Percentiles rank a stretch among this genome's conserved stretches.
phyloP scores from a whole-genome alignment of 2,113 vertebrate species.

The Propithecus coquereli region DNA sequence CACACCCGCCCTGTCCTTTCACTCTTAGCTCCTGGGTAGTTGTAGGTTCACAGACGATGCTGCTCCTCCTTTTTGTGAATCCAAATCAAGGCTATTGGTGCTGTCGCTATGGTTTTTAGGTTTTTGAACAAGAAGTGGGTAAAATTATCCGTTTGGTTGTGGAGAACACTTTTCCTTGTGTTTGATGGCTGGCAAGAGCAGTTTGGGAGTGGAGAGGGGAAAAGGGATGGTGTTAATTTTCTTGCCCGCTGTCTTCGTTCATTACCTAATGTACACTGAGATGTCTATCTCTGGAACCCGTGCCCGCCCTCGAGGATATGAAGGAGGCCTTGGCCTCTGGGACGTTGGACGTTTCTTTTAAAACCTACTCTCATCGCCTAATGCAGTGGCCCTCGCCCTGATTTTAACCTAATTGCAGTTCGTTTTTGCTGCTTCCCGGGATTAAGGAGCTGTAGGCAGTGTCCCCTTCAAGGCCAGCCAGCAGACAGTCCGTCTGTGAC shows the following conservation, averaged over 20 bases:
- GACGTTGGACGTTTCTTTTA: neutral
- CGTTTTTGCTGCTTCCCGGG: neutral
- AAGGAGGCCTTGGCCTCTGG: neutral
- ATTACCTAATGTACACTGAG: neutral
- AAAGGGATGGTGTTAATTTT: neutral
- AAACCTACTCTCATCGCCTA: neutral
- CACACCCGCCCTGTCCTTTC: neutral
- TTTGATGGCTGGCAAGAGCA: neutral
- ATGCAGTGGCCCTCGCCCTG: neutral
- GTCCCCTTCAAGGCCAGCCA: neutral
- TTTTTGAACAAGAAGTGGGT: neutral
- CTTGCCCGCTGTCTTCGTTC: neutral
- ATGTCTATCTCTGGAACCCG: neutral
- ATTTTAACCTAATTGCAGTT: neutral
- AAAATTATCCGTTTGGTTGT: neutral
- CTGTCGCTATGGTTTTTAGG: neutral
- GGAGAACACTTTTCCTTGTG: neutral
- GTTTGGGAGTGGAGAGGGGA: neutral
- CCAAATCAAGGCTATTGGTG: neutral
- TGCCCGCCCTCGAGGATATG: neutral
- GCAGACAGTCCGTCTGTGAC: neutral
- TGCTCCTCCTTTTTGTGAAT: neutral
- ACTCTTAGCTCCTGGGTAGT: neutral
- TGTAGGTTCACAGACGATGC: neutral
- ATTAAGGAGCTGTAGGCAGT: neutral